Evolutionary conservation across 2,797 vertebrate species (phyloP), one percentile per base, ranked within the genome.

Genomic region (Vireo griseus): DNA sequence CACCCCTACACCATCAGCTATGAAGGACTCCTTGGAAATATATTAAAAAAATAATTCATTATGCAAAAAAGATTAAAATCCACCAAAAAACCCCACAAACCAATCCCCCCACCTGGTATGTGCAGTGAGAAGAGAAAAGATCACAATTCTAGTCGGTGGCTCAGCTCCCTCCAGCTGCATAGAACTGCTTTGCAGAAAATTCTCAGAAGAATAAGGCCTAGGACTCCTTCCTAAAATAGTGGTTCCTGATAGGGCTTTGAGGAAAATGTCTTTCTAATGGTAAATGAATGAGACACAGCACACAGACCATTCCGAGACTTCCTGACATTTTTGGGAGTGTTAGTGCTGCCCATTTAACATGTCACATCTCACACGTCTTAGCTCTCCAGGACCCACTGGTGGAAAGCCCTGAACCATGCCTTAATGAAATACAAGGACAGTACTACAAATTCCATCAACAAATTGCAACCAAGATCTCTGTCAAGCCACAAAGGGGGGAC

Each of bases 81-180:
- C 9, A 44, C 7, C 4, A 20, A 48, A 57, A 44, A 47, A 19
- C 22, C 2, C 5, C 13, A 17, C 18, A 28, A 57, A n/a, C 10
- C 8, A 68, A 28, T 10, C 3, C 20, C 28, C 65, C 9, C 20
- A 33, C 5, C 28, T 29, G 19, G 1, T n/a, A 40, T 9, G 6
- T 42, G 10, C 22, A 63, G 31, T 20, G 11, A 10, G 33, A 84
- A 88, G n/a, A 31, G 20, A 80, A 16, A 78, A 42, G 9, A 10
- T 79, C 39, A 16, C 7, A 42, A 52, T 6, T 20, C 35, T 21
- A 29, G 5, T 6, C 0, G 0, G 11, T 19, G n/a, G 9, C 22
- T 21, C 55, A 80, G 3, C 20, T 73, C 21, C 24, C 21, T 77
- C 15, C 68, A 83, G n/a, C 21, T 37, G 3, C 31, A 66, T 29